Evolutionary conservation across 2,888 invertebrate genomes (phyloP).

Genomic region (Drosophila kambysellisi): DNA sequence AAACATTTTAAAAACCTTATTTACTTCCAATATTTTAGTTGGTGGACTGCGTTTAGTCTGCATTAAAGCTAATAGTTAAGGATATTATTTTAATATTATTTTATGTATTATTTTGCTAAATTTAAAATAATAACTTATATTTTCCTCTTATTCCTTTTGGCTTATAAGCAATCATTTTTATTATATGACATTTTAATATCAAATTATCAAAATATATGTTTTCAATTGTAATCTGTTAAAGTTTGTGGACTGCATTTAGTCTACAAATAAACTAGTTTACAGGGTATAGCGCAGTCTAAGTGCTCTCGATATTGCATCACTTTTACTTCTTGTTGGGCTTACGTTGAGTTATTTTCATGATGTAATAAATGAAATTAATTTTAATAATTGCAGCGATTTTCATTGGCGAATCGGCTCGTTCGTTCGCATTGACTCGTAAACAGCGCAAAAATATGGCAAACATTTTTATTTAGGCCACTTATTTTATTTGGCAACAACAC

Average conservation of each 20-base stretch:
- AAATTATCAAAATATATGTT: no score
- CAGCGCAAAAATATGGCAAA: constrained; percentile 49
- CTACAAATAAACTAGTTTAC: background rate
- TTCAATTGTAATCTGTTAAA: background rate
- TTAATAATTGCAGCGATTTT: constrained; percentile 78
- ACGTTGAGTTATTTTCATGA: constrained; percentile 70
- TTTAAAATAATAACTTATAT: no score
- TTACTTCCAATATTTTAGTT: no score
- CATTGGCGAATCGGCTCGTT: constrained; percentile 30
- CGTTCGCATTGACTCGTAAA: constrained; percentile 56
- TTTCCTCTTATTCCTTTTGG: no score
- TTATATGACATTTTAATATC: no score
- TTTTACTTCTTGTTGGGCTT: constrained; percentile 10
- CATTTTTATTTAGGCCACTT: constrained; percentile 70
- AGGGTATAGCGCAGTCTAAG: background rate
- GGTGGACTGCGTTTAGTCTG: no score
- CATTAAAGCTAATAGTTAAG: no score
- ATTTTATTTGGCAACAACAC: constrained; percentile 56
- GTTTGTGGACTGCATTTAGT: background rate
- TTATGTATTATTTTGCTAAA: no score
- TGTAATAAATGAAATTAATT: constrained; percentile 83
- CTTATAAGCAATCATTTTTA: no score
- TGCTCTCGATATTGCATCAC: background rate
- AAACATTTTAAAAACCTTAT: no score
- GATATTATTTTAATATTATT: no score